Base-by-base conservation (phyloP, 2,797 vertebrate species). In the Crax fasciolata region DNA sequence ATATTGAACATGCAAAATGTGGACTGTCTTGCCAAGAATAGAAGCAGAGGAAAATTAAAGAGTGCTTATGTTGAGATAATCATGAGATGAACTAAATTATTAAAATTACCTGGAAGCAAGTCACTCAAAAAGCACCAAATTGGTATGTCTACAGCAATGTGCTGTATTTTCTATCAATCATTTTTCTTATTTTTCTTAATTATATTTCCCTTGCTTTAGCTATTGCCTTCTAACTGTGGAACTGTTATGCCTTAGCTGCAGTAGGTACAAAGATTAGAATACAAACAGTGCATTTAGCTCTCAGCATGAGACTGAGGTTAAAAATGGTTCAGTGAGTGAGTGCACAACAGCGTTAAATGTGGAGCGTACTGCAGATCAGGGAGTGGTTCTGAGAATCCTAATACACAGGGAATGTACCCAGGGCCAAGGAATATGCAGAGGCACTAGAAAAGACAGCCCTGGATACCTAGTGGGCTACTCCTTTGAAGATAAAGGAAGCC, bases 1-100 rank as follows among this genome's bases (percentile, higher is more conserved):
- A n/a, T 80, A 94, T 82, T 75, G 63, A 91, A 88, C 90, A 78
- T 87, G 95, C 93, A 93, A 73, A 92, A 68, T 1, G 18, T 73
- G 76, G 85, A 46, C 80, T 58, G 51, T 74, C 89, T 81, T 94
- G 84, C 89, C 89, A 82, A 80, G 82, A 95, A 96, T 65, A 94
- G 92, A 95, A 89, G 87, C 85, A 74, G 84, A 95, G 77, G 90
- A 61, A 73, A 97, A 97, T 97, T 96, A 93, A 90, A 80, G 80
- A 71, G 76, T 93, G 93, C 96, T 96, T 93, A 82, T 95, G 90
- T 94, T 95, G 91, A 79, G 77, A 86, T 96, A 97, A 96, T 97
- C 95, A 92, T 97, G 94, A 96, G 92, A 96, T 91, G 95, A 35
- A 35, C 35, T 35, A 35, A 35, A 35, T 35, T 35, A 35, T 35